Conservation (phyloP, 2,888 invertebrate genomes). For the Volucella zonaria region DNA sequence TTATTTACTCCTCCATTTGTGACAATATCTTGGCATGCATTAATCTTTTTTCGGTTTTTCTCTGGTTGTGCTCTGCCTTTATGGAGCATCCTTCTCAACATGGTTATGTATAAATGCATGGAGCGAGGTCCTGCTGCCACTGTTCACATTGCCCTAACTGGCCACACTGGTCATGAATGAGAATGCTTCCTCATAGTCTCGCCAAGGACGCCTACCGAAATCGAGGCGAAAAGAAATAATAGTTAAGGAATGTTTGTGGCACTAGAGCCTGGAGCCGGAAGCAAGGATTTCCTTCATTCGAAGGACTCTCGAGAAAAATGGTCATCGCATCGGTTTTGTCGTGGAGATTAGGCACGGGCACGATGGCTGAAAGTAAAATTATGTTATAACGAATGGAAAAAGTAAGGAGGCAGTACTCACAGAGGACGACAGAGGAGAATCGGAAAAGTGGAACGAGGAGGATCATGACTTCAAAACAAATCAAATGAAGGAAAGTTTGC, state of each 20-base stretch:
- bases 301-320: conserved; percentile 32
- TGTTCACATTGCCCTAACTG: background rate
- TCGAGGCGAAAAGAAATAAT: conserved; percentile 40
- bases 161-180: conserved; percentile 37
- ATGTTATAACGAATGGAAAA: conserved; percentile 31
- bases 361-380: conserved; percentile 45
- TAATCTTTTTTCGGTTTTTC: conserved; percentile 47
- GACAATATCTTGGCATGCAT: conserved; percentile 72
- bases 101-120: conserved; percentile 26
- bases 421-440: background rate
- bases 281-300: conserved; percentile 39
- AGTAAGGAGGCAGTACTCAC: background rate
- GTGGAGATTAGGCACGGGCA: conserved; percentile 4
- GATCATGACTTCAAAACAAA: conserved; percentile 54
- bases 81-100: conserved; percentile 12
- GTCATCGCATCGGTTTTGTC: conserved; percentile 10
- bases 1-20: conserved; percentile 71
- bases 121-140: conserved; percentile 1
- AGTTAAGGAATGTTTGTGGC: conserved; percentile 60
- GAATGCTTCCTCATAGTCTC: conserved; percentile 17
- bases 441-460: conserved; percentile 30
- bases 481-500: conserved; percentile 41
- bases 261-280: conserved; percentile 30
- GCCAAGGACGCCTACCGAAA: conserved; percentile 43
- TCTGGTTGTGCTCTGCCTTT: background rate